These are phyloP conservation scores for Dasysyrphus albostriatus DNA, from an alignment of 2,888 invertebrate species.

Conservation along the genomic window DNA sequence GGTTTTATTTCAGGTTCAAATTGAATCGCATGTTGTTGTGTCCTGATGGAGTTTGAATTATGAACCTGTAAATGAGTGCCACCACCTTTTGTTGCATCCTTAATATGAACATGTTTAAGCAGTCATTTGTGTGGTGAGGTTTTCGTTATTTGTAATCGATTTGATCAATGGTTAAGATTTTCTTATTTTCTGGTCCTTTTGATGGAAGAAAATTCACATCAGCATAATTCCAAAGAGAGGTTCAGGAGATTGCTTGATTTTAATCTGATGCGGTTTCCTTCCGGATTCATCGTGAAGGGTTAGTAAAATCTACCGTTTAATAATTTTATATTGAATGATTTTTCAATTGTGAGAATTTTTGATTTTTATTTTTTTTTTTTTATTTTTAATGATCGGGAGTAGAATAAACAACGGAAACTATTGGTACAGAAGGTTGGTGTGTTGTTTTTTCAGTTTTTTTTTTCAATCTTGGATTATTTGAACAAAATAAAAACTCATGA, in stretches of 20 bases:
- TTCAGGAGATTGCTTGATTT: slow-evolving; percentile 31
- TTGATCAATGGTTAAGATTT: slow-evolving; percentile 33
- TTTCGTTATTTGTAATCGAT: slow-evolving; percentile 49
- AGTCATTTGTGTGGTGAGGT: slow-evolving; percentile 12
- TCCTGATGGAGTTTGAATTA: slow-evolving; percentile 26
- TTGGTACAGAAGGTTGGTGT: not conserved
- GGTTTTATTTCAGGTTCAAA: slow-evolving; percentile 7
- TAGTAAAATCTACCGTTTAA: slow-evolving; percentile 6
- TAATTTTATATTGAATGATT: not conserved
- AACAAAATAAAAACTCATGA: too few relatives aligned
- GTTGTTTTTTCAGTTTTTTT: too few relatives aligned
- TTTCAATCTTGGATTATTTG: too few relatives aligned
- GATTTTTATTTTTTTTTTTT: slow-evolving; percentile 4
- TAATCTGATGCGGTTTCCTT: slow-evolving; percentile 51
- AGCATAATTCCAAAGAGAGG: not conserved
- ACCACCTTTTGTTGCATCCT: slow-evolving; percentile 39
- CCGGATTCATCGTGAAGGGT: slow-evolving; percentile 14
- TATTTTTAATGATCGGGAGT: not conserved
- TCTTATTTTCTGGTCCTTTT: slow-evolving; percentile 11
- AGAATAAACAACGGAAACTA: not conserved
- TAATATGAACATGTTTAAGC: not conserved
- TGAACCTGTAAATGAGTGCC: slow-evolving; percentile 64
- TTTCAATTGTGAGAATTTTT: not conserved
- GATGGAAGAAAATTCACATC: not conserved
- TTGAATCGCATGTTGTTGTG: slow-evolving; percentile 21